Conservation (phyloP, 2,888 invertebrate genomes). For the Baccha elongata region DNA sequence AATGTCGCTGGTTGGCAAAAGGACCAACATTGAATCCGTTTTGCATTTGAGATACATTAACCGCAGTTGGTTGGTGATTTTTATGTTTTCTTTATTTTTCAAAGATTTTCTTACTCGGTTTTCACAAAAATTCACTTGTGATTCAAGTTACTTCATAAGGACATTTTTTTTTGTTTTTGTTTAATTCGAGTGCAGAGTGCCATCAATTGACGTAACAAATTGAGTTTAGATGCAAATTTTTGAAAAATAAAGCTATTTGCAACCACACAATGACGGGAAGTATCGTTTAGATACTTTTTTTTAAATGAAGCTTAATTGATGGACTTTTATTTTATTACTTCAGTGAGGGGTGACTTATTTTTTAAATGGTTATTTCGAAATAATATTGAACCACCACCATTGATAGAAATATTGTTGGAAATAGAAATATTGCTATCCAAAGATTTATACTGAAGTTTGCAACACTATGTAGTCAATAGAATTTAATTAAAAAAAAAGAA, state of each 20-base stretch:
- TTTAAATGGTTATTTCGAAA: too few species aligned
- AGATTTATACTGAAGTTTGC: too few species aligned
- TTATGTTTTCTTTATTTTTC: slow-evolving; percentile 20
- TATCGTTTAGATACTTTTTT: background rate
- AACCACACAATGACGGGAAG: slow-evolving; percentile 18
- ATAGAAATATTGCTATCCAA: too few species aligned
- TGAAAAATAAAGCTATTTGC: slow-evolving; percentile 24
- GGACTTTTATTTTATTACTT: slow-evolving; percentile 24
- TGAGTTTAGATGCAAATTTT: slow-evolving; percentile 70
- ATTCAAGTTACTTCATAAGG: slow-evolving; percentile 35
- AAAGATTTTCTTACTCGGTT: slow-evolving; percentile 24
- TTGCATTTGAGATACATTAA: slow-evolving; percentile 82
- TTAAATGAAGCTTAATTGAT: slow-evolving; percentile 53
- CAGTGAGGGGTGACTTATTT: background rate
- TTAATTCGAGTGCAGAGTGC: slow-evolving; percentile 39
- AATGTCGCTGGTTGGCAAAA: slow-evolving; percentile 33
- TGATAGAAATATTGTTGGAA: too few species aligned
- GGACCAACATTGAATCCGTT: slow-evolving; percentile 67
- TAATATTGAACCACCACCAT: too few species aligned
- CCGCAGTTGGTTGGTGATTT: slow-evolving; percentile 76
- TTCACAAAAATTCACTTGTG: slow-evolving; percentile 53
- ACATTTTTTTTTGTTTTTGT: slow-evolving; percentile 4
- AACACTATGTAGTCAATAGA: too few species aligned
- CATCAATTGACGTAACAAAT: slow-evolving; percentile 70
- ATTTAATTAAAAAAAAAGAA: too few species aligned